Percentiles rank a stretch among this genome's conserved stretches.
These are phyloP conservation scores for Drosophila austrosaltans DNA, from an alignment of 2,888 invertebrate species.

Conservation along the genomic window DNA sequence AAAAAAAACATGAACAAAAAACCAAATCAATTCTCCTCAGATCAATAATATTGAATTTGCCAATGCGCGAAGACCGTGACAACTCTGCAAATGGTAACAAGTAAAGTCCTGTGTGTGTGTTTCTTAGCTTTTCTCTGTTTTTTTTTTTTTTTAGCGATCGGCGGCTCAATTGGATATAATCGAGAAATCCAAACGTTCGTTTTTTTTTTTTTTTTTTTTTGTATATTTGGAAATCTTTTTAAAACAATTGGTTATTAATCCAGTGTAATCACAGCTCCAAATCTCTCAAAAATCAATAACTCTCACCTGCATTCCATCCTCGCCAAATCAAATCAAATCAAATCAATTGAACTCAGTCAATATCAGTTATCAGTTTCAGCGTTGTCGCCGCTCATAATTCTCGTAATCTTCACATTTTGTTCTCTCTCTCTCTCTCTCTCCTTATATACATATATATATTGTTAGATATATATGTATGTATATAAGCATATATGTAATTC, in stretches of 20 bases:
- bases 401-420: slow-evolving; percentile 44
- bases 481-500: slow-evolving; percentile 39
- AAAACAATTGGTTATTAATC: slow-evolving; percentile 23
- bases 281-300: slow-evolving; percentile 33
- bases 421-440: slow-evolving; percentile 34
- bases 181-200: not conserved
- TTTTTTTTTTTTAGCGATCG: slow-evolving; percentile 29
- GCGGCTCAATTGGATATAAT: not conserved
- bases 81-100: slow-evolving; percentile 13
- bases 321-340: slow-evolving; percentile 29
- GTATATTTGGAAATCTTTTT: not conserved
- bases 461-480: not conserved
- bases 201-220: no score
- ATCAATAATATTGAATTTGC: slow-evolving; percentile 2
- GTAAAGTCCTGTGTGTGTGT: slow-evolving; percentile 38
- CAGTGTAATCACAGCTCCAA: slow-evolving; percentile 50
- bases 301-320: slow-evolving; percentile 14
- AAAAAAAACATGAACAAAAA: not conserved
- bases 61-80: slow-evolving; percentile 9
- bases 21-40: slow-evolving; percentile 4
- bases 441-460: not conserved
- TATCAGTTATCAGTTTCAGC: slow-evolving; percentile 42
- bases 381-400: slow-evolving; percentile 38
- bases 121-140: slow-evolving; percentile 24
- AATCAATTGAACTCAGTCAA: slow-evolving; percentile 39